phyloP scores from a whole-genome alignment of 2,888 invertebrate species.

The Morpho helenor region DNA sequence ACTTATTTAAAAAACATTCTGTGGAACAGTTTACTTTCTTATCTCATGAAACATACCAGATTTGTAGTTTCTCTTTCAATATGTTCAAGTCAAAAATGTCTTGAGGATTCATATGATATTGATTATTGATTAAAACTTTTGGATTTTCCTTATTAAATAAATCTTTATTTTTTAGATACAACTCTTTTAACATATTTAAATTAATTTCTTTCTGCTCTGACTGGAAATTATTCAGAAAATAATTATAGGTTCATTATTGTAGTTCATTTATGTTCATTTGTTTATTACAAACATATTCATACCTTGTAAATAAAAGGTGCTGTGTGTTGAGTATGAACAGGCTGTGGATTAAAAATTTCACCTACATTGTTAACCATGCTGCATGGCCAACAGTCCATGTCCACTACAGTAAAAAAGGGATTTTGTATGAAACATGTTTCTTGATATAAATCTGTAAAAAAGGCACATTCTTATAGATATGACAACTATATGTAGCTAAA shows the following conservation, averaged over 20 bases:
- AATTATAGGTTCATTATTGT: not conserved
- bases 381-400: slow-evolving; percentile 93
- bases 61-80: slow-evolving; percentile 43
- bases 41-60: slow-evolving; percentile 44
- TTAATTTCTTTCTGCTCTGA: slow-evolving; percentile 78
- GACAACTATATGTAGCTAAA: not conserved
- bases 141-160: slow-evolving; percentile 82
- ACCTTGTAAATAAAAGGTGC: slow-evolving; percentile 80
- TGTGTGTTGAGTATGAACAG: slow-evolving; percentile 47
- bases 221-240: slow-evolving; percentile 51
- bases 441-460: slow-evolving; percentile 84
- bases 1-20: no score
- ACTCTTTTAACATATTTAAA: slow-evolving; percentile 71
- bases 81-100: slow-evolving; percentile 42
- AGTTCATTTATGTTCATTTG: no score
- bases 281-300: slow-evolving; percentile 12
- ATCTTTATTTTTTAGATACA: slow-evolving; percentile 79
- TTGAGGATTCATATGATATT: slow-evolving; percentile 55
- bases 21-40: no score
- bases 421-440: slow-evolving; percentile 91
- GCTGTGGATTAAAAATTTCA: slow-evolving; percentile 80
- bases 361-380: slow-evolving; percentile 83
- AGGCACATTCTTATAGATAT: not conserved
- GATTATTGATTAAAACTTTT: slow-evolving; percentile 69
- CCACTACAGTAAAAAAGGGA: slow-evolving; percentile 89